Conservation (phyloP, 2,113 vertebrate species). For the Oncorhynchus tshawytscha region DNA sequence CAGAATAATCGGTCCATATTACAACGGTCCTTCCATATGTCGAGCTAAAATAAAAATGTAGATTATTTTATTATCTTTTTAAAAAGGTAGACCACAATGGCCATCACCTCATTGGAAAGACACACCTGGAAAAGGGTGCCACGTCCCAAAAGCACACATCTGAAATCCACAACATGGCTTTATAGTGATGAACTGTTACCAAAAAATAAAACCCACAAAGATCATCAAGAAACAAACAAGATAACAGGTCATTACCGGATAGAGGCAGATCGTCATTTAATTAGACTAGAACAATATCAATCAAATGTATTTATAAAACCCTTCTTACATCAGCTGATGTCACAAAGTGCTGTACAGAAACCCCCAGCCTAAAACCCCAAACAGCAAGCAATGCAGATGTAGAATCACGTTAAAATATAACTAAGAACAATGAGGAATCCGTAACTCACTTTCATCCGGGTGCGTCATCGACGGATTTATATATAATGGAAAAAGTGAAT, state of each 20-base stretch:
- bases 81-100: no score
- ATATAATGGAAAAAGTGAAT: neutral
- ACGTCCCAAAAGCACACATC: neutral
- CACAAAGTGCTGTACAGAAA: no score
- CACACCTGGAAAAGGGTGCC: neutral
- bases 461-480: neutral
- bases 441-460: neutral
- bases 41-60: neutral
- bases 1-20: neutral
- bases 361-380: no score
- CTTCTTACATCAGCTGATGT: no score
- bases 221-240: neutral
- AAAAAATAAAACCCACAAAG: rapidly evolving
- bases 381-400: no score
- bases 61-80: neutral
- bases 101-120: neutral
- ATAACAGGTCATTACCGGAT: neutral
- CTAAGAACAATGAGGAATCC: neutral
- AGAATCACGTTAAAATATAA: no score
- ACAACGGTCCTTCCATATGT: neutral
- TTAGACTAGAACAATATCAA: neutral
- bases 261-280: neutral
- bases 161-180: neutral
- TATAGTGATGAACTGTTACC: neutral
- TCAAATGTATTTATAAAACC: no score